Evolutionary conservation across 1,140 invertebrate genomes (phyloP).

Genomic region (Euwallacea fornicatus): DNA sequence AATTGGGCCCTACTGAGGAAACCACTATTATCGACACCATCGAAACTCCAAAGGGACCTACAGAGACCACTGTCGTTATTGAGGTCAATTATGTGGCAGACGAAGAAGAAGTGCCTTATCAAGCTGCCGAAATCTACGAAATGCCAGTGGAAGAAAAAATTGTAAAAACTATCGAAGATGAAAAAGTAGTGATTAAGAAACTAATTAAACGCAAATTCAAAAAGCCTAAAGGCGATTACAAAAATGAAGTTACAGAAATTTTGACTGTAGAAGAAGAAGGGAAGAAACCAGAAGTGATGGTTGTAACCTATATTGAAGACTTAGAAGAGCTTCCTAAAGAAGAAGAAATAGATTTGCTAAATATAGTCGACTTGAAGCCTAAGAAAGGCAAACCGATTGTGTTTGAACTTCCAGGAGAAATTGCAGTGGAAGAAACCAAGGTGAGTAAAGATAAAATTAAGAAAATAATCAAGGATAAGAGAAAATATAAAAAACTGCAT

Average conservation of each 20-base stretch:
- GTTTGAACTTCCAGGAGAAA: conserved; percentile 40
- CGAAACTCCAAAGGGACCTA: neutral
- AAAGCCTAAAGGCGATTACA: conserved; percentile 51
- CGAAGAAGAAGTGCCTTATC: conserved; percentile 13
- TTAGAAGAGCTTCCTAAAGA: conserved; percentile 42
- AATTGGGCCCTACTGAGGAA: conserved; percentile 21
- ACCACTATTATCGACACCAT: conserved; percentile 26
- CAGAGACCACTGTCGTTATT: conserved; percentile 17
- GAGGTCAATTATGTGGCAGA: conserved; percentile 9
- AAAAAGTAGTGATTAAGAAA: conserved; percentile 45
- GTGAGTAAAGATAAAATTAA: conserved; percentile 36
- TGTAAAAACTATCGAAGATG: conserved; percentile 38
- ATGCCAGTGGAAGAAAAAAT: conserved; percentile 45
- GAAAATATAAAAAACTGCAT: conserved; percentile 33
- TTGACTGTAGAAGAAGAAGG: conserved; percentile 49
- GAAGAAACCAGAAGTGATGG: conserved; percentile 48
- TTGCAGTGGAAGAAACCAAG: conserved; percentile 39
- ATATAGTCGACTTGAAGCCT: conserved; percentile 26
- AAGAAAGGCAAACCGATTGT: conserved; percentile 34
- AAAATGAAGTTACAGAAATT: conserved; percentile 50
- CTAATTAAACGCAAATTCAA: conserved; percentile 51
- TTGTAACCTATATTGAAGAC: conserved; percentile 48
- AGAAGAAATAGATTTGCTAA: conserved; percentile 22
- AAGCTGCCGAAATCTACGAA: conserved; percentile 39
- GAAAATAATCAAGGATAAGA: conserved; percentile 40